Evolutionary conservation across 2,888 invertebrate species (phyloP), one percentile per base, ranked within the genome.

Genomic region (Phyllotreta cruciferae): DNA sequence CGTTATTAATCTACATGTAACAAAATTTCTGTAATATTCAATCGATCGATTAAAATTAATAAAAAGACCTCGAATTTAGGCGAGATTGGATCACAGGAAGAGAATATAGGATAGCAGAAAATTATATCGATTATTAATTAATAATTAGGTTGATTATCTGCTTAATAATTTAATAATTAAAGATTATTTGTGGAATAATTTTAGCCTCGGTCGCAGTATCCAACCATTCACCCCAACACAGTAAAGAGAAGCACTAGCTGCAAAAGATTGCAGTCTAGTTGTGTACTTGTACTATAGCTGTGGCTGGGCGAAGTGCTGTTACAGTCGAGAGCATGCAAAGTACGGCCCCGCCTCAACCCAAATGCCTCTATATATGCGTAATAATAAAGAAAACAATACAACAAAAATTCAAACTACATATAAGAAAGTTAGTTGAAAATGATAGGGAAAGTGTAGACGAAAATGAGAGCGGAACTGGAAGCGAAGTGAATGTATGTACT

Each of bases 281-380:
- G 76, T 78, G 78, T 75, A 72, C 65, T 72, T 78, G 78, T 74
- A 71, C 66, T 71, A 74, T 78, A 77, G 78, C 77, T 78, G 74
- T 77, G 75, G 77, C 74, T 78, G 79, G 79, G 79, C 79, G 80
- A 79, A 80, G 80, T 80, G 80, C 80, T 79, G 80, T 79, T 78
- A 77, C 73, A 74, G 72, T 75, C 72, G 75, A 72, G 70, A 71
- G 73, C 79, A 79, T 78, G 78, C 77, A 78, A 71, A 72, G 74
- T 72, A 71, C 75, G 74, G 74, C 74, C 75, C 72, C 71, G 73
- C 71, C 72, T 66, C 68, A 24, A 24, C 24, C 57, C 52, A 60
- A 42, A 47, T 34, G 34, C n/a, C 4, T 9, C 34, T 24, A 14
- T 8, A 7, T 13, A n/a, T n/a, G n/a, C n/a, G 14, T 14, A 47